Evolutionary conservation across 2,797 vertebrate genomes (phyloP).

Genomic region (Anguilla marmorata): DNA sequence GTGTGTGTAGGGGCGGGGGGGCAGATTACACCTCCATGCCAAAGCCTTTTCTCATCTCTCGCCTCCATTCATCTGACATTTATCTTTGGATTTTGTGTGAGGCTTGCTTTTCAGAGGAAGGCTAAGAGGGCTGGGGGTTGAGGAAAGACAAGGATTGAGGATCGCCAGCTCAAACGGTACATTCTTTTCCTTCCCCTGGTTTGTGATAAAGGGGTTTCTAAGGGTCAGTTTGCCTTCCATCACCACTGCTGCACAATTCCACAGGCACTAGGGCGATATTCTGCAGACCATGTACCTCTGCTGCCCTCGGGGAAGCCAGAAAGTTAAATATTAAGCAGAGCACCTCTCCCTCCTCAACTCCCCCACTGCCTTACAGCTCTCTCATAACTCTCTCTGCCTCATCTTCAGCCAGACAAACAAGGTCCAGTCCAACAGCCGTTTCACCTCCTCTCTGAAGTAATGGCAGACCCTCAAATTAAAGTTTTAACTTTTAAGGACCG

Average conservation of each 20-base stretch:
- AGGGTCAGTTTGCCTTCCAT: not conserved
- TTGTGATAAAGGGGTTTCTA: not conserved
- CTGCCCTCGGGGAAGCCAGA: not conserved
- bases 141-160: not conserved
- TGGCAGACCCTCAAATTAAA: not conserved
- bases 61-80: conserved; percentile 71
- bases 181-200: not conserved
- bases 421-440: not conserved
- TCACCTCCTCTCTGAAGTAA: not conserved
- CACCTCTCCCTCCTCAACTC: not conserved
- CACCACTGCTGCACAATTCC: not conserved
- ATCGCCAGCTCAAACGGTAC: not conserved
- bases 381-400: not conserved
- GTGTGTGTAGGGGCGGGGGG: not conserved
- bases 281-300: not conserved
- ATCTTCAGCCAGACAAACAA: not conserved
- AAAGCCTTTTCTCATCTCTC: conserved; percentile 57
- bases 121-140: not conserved
- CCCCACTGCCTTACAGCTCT: not conserved
- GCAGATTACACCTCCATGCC: conserved; percentile 41
- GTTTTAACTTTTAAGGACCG: not conserved
- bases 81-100: conserved; percentile 43
- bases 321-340: not conserved
- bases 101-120: conserved; percentile 21
- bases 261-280: not conserved